These are phyloP conservation scores for Mylabris phalerata DNA, from an alignment of 1,140 invertebrate genomes.

Conservation along the genomic window DNA sequence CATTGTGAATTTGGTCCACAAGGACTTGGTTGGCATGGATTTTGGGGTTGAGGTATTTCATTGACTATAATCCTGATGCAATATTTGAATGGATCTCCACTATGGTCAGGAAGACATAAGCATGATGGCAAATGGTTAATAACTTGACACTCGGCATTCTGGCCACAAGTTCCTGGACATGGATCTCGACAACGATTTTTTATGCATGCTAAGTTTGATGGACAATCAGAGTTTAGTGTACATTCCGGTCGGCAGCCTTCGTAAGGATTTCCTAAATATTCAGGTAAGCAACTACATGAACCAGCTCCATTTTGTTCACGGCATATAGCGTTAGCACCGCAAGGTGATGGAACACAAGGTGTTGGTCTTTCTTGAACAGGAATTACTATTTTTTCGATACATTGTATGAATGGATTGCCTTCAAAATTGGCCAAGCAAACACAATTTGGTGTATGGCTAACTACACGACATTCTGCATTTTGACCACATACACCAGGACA, in stretches of 20 bases:
- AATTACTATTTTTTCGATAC: conserved; percentile 35
- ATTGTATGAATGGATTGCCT: conserved; percentile 56
- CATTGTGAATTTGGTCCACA: conserved; percentile 60
- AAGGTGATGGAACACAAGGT: conserved; percentile 58
- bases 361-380: conserved; percentile 38
- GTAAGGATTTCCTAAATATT: conserved; percentile 69
- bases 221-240: conserved; percentile 57
- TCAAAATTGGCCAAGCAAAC: conserved; percentile 52
- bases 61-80: conserved; percentile 49
- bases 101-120: conserved; percentile 52
- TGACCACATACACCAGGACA: conserved; percentile 58
- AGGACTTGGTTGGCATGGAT: conserved; percentile 50
- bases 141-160: conserved; percentile 56
- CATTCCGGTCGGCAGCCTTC: conserved; percentile 64
- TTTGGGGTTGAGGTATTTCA: conserved; percentile 43
- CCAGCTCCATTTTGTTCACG: conserved; percentile 54
- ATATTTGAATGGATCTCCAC: conserved; percentile 56
- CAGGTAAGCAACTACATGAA: conserved; percentile 59
- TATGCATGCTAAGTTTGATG: conserved; percentile 53
- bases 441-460: conserved; percentile 59
- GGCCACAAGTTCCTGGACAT: conserved; percentile 60
- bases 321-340: conserved; percentile 62
- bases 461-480: conserved; percentile 58
- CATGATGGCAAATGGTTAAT: conserved; percentile 55
- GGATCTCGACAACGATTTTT: conserved; percentile 60